Conservation (phyloP, 2,113 vertebrate genomes). For the Stercorarius parasiticus region DNA sequence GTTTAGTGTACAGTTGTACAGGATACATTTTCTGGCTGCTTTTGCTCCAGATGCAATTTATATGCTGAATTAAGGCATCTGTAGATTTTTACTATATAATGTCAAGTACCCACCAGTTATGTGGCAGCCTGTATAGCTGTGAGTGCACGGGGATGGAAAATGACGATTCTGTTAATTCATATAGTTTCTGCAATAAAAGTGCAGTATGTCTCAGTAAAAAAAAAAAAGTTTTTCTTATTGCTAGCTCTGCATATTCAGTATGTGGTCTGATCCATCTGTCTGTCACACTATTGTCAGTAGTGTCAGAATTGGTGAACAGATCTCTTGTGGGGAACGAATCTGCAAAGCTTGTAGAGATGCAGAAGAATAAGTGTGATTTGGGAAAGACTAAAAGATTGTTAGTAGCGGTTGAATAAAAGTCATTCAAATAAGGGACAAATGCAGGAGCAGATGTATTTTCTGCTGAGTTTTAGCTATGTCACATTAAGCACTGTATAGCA, state of each 20-base stretch:
- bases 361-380: not conserved
- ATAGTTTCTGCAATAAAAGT: not conserved
- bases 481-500: not conserved
- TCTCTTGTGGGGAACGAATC: not conserved
- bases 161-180: not conserved
- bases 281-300: not conserved
- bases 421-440: not conserved
- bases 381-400: not conserved
- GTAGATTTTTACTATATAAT: not conserved
- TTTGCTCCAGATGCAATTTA: not conserved
- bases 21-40: not conserved
- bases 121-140: not conserved
- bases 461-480: not conserved
- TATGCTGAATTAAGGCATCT: not conserved
- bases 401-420: not conserved
- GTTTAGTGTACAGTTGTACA: not conserved
- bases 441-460: not conserved
- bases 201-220: not conserved
- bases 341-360: not conserved
- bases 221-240: not conserved
- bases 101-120: not conserved
- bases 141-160: not conserved
- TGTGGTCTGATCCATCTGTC: slow-evolving; percentile 3
- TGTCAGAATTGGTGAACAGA: not conserved
- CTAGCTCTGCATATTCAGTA: not conserved